Percentiles rank a stretch among this genome's conserved stretches.
Conservation (phyloP, 2,888 invertebrate species). For the Drosophila affinis region DNA sequence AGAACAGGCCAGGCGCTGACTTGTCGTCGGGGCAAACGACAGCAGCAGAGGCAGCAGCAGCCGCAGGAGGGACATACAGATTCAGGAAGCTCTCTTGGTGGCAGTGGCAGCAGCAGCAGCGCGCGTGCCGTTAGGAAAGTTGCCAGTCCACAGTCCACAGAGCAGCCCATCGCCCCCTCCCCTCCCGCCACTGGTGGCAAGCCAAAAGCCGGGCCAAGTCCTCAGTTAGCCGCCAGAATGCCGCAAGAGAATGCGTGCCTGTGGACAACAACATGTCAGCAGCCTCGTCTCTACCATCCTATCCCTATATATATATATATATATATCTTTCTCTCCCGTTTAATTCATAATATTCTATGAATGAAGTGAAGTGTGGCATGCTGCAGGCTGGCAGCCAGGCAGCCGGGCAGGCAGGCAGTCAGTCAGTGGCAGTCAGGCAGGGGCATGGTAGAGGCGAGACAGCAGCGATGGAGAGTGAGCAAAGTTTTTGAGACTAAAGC, state of each 20-base stretch:
- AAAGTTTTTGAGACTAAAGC: constrained; percentile 34
- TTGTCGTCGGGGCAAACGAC: constrained; percentile 44
- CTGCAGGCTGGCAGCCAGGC: neutral
- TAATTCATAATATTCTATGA: constrained; percentile 74
- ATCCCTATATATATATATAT: neutral
- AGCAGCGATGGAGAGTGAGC: neutral
- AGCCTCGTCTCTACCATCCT: constrained; percentile 59
- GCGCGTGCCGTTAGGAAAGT: constrained; percentile 80
- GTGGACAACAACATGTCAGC: constrained; percentile 78
- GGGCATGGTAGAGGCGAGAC: neutral
- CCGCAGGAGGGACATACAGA: constrained; percentile 34
- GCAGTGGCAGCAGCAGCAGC: constrained; percentile 28
- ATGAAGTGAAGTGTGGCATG: constrained; percentile 56
- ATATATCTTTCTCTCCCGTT: constrained; percentile 40
- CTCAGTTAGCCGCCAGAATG: constrained; percentile 43
- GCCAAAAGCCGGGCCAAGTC: constrained; percentile 33
- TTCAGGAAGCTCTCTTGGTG: constrained; percentile 15
- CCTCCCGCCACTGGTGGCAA: neutral
- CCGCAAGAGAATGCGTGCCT: constrained; percentile 77
- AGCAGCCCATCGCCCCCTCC: neutral
- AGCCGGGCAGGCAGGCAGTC: neutral
- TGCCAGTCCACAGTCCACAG: constrained; percentile 34
- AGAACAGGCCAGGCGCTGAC: constrained; percentile 41
- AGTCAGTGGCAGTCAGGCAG: neutral
- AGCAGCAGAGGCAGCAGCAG: constrained; percentile 30